Percentiles rank a stretch among this genome's conserved stretches.
These are phyloP conservation scores for Cryptus viduatorius DNA, from an alignment of 2,888 invertebrate species.

Conservation along the genomic window DNA sequence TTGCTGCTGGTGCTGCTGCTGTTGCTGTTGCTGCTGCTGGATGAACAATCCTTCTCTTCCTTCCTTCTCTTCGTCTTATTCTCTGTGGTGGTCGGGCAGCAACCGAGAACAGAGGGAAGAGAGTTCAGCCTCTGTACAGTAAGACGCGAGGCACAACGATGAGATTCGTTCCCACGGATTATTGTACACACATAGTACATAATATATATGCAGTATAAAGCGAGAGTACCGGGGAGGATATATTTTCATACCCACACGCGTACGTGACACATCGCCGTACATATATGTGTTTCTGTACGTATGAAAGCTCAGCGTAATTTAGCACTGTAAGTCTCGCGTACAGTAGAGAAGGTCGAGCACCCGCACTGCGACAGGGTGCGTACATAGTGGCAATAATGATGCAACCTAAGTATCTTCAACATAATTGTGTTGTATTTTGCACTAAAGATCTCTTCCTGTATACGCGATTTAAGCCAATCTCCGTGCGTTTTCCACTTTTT, in stretches of 20 bases:
- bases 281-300: constrained; percentile 31
- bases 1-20: constrained; percentile 10
- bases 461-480: not conserved
- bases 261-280: constrained; percentile 20
- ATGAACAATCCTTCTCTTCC: constrained; percentile 31
- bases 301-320: constrained; percentile 58
- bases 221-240: constrained; percentile 46
- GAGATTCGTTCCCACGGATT: constrained; percentile 61
- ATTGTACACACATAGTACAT: constrained; percentile 28
- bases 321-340: constrained; percentile 12
- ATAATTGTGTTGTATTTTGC: constrained; percentile 17
- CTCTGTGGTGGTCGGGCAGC: constrained; percentile 43
- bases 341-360: constrained; percentile 50
- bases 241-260: constrained; percentile 42
- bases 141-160: constrained; percentile 42
- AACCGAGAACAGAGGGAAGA: constrained; percentile 47
- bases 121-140: constrained; percentile 50
- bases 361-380: constrained; percentile 46
- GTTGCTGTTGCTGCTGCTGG: constrained; percentile 15
- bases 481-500: not conserved
- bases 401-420: constrained; percentile 26
- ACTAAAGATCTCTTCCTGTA: constrained; percentile 28
- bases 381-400: constrained; percentile 40
- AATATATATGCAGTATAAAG: constrained; percentile 21
- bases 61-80: constrained; percentile 38